Conservation (phyloP, 2,888 invertebrate genomes). For the Acleris literana region DNA sequence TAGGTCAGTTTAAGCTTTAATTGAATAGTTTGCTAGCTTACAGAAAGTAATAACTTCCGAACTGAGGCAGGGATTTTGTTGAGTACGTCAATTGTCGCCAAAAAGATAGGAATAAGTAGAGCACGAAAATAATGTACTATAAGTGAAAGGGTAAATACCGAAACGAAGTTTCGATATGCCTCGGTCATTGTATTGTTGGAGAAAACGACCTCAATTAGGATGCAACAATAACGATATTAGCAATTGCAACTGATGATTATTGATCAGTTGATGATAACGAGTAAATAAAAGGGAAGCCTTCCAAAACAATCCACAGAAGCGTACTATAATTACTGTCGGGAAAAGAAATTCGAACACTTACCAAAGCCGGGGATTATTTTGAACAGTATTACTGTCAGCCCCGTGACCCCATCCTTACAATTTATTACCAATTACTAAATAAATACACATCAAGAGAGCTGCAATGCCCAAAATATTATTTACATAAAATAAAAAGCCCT, state of each 20-base stretch:
- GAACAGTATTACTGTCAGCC: constrained; percentile 60
- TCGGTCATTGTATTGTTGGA: constrained; percentile 36
- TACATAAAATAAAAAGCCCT: constrained; percentile 50
- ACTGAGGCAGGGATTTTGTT: constrained; percentile 3
- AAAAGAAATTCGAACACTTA: constrained; percentile 57
- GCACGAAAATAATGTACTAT: constrained; percentile 79
- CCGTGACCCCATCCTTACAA: constrained; percentile 66
- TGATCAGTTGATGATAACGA: constrained; percentile 36
- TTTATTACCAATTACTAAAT: constrained; percentile 44
- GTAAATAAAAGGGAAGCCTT: constrained; percentile 45
- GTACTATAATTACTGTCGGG: constrained; percentile 44
- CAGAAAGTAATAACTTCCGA: constrained; percentile 6
- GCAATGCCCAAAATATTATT: constrained; percentile 57
- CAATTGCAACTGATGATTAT: constrained; percentile 27
- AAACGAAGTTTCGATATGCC: constrained; percentile 44
- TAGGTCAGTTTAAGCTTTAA: constrained; percentile 32
- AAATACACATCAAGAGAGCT: constrained; percentile 57
- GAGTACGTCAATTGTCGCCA: constrained; percentile 30
- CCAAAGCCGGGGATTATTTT: constrained; percentile 64
- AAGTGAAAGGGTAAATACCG: constrained; percentile 77
- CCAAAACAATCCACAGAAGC: constrained; percentile 54
- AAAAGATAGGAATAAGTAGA: constrained; percentile 72
- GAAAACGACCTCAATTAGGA: constrained; percentile 32
- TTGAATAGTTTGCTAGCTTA: constrained; percentile 3
- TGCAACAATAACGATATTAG: constrained; percentile 20